Evolutionary conservation across 2,113 vertebrate species (phyloP).

Genomic region (Anser cygnoides): DNA sequence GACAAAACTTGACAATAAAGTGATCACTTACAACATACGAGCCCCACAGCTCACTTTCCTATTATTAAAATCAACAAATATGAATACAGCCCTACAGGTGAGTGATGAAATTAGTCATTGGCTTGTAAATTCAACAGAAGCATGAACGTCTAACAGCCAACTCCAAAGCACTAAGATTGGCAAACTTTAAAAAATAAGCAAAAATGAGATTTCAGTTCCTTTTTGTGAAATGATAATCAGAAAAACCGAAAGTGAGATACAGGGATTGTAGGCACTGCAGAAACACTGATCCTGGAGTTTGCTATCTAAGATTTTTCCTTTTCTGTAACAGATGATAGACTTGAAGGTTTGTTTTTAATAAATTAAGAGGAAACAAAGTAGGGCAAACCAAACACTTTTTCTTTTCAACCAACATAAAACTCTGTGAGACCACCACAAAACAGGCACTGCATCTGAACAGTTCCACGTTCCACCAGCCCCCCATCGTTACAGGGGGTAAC

Average conservation of each 20-base stretch:
- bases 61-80: neutral
- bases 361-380: no score
- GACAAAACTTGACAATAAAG: neutral
- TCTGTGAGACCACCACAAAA: neutral
- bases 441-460: neutral
- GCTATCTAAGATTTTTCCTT: neutral
- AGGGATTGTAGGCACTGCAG: neutral
- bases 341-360: no score
- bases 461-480: rapidly evolving
- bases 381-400: neutral
- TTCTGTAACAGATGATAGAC: neutral
- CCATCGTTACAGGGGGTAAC: neutral
- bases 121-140: neutral
- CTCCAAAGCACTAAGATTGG: neutral
- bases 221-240: neutral
- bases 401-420: neutral
- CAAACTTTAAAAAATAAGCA: neutral
- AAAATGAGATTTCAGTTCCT: neutral
- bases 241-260: neutral
- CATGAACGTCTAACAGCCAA: neutral
- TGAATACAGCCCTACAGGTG: rapidly evolving
- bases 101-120: neutral
- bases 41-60: neutral
- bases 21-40: neutral
- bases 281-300: neutral